Percentiles rank a stretch among this genome's conserved stretches.
These are phyloP conservation scores for Acanthopleura granulata DNA, from an alignment of 2,888 invertebrate species.

Conservation along the genomic window DNA sequence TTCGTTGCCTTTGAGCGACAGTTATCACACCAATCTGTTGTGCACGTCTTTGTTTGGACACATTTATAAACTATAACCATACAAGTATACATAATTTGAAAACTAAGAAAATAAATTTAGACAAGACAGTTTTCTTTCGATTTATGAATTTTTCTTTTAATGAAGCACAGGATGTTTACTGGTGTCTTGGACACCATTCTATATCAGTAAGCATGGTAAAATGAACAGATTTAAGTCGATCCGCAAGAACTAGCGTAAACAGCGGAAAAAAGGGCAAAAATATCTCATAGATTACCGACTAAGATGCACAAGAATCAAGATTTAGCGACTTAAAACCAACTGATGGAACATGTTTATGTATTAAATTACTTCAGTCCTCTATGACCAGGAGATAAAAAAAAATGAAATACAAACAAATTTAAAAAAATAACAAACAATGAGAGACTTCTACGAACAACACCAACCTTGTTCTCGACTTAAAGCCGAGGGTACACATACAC, in stretches of 20 bases:
- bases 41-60: too few species aligned
- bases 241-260: too few species aligned
- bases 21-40: too few species aligned
- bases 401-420: background rate
- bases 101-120: too few species aligned
- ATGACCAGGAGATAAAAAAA: constrained; percentile 7
- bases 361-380: constrained; percentile 12
- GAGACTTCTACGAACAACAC: constrained; percentile 2
- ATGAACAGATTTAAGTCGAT: constrained; percentile 8
- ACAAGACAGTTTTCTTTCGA: background rate
- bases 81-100: too few species aligned
- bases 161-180: constrained; percentile 14
- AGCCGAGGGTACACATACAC: background rate
- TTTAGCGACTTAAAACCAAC: constrained; percentile 12
- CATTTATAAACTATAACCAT: too few species aligned
- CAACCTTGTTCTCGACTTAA: background rate
- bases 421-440: constrained; percentile 6
- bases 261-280: too few species aligned
- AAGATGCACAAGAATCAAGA: background rate
- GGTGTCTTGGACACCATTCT: constrained; percentile 15
- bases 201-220: background rate
- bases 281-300: background rate
- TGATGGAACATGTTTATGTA: background rate
- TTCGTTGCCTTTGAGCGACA: too few species aligned
- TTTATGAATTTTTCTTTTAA: constrained; percentile 17